Conservation (phyloP, 1,140 invertebrate species). For the Antheraea mylitta region DNA sequence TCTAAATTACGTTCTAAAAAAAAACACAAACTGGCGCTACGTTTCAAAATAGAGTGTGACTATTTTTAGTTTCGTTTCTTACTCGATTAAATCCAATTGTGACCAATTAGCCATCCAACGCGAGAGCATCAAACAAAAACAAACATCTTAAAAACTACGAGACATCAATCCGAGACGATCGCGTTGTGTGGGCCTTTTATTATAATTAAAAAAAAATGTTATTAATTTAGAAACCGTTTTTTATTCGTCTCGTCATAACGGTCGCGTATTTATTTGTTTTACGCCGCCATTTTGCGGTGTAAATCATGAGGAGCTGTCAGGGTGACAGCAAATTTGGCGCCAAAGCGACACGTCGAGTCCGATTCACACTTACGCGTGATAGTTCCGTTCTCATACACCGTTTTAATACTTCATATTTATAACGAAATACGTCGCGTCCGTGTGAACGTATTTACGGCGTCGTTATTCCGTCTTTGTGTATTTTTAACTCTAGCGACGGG, state of each 20-base stretch:
- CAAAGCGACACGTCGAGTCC: constrained; percentile 46
- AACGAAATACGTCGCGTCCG: not conserved
- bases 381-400: not conserved
- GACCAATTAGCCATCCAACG: constrained; percentile 17
- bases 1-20: not conserved
- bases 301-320: constrained; percentile 49
- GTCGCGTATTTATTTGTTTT: constrained; percentile 45
- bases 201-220: constrained; percentile 28
- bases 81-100: constrained; percentile 9
- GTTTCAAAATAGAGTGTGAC: not conserved
- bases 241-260: constrained; percentile 42
- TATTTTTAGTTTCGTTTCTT: constrained; percentile 10
- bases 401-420: not conserved
- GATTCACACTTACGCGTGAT: constrained; percentile 9
- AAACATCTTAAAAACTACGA: constrained; percentile 13
- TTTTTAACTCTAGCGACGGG: constrained; percentile 7
- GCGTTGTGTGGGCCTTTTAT: constrained; percentile 48
- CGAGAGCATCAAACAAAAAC: constrained; percentile 10
- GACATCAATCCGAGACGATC: constrained; percentile 32
- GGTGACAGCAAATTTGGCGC: constrained; percentile 60
- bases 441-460: constrained; percentile 50
- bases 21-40: not conserved
- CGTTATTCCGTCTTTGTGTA: constrained; percentile 17
- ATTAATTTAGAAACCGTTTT: constrained; percentile 52
- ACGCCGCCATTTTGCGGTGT: constrained; percentile 37